Conservation (phyloP, 2,113 vertebrate genomes). For the Melierax canorus region DNA sequence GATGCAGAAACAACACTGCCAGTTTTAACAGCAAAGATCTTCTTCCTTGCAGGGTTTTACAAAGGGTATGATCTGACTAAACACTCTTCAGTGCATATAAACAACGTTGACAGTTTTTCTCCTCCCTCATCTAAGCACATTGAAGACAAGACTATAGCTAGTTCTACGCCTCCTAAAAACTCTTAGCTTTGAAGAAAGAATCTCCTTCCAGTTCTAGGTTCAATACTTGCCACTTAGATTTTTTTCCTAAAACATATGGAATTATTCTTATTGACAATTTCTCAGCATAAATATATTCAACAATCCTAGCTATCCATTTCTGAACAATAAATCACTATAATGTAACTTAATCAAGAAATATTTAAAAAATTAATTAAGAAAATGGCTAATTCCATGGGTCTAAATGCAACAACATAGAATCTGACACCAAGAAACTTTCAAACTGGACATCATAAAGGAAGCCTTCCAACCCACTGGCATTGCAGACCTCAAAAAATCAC, state of each 20-base stretch:
- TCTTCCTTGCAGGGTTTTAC: neutral
- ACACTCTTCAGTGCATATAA: neutral
- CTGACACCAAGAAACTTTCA: neutral
- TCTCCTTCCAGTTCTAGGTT: neutral
- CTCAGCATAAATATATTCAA: neutral
- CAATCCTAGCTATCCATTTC: neutral
- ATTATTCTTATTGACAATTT: neutral
- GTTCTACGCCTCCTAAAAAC: neutral
- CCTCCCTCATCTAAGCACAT: neutral
- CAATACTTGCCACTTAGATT: neutral
- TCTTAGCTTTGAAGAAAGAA: neutral
- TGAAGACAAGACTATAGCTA: neutral
- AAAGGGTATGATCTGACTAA: neutral
- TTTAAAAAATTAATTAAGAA: neutral
- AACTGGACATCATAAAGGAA: neutral
- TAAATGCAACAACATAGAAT: neutral
- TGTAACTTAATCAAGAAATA: neutral
- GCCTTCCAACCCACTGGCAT: accelerated
- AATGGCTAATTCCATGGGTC: neutral
- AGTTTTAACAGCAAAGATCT: neutral
- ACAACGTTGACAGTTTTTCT: neutral
- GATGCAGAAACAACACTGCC: neutral
- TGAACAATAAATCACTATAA: neutral
- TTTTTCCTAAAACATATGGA: neutral
- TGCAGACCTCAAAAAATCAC: neutral